A percentile compares a stretch with the other conserved stretches of the same genome.
Conservation (phyloP, 2,113 vertebrate genomes). For the Numenius arquata region DNA sequence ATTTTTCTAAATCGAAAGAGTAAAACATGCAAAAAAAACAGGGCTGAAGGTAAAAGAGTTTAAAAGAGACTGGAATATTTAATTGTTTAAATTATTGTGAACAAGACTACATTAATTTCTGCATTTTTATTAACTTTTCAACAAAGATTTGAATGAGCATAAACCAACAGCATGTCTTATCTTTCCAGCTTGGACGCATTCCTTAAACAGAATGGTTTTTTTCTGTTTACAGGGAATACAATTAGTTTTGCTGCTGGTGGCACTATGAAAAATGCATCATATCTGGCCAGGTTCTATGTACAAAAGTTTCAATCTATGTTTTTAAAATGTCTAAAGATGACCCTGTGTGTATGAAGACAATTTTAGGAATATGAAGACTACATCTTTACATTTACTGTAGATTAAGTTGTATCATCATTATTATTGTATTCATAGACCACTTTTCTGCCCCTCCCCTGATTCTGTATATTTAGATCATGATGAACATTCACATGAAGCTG, state of each 20-base stretch:
- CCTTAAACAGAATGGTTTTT: conserved; percentile 14
- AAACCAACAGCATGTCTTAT: neutral
- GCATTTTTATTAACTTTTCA: neutral
- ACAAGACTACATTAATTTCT: neutral
- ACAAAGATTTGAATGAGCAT: neutral
- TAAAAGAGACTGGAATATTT: neutral
- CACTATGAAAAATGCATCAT: neutral
- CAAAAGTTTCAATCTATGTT: neutral
- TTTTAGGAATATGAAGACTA: neutral
- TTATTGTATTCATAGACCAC: neutral
- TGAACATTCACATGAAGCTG: neutral
- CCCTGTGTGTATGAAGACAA: neutral
- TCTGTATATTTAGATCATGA: neutral
- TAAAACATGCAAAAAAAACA: neutral
- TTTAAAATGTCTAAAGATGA: neutral
- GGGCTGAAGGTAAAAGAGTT: neutral
- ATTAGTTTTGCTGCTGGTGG: neutral
- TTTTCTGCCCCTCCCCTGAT: neutral
- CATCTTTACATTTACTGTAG: neutral
- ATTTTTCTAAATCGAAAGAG: neutral
- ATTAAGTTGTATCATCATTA: neutral
- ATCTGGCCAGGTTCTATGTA: neutral
- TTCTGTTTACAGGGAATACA: conserved; percentile 25
- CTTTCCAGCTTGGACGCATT: conserved; percentile 10
- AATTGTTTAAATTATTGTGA: conserved; percentile 20